phyloP scores from a whole-genome alignment of 2,888 invertebrate species.

The Andrena fulva region DNA sequence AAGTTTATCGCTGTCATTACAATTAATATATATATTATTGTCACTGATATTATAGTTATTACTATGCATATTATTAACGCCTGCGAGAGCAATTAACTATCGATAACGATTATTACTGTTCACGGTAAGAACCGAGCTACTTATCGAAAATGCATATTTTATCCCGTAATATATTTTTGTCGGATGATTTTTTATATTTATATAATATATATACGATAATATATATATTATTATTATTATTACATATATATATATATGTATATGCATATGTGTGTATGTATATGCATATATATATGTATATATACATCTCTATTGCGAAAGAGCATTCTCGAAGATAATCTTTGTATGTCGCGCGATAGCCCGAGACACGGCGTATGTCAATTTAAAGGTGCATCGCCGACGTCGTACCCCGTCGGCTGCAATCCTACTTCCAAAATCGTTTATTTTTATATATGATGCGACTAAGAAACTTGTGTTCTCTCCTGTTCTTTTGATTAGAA shows the following conservation, averaged over 20 bases:
- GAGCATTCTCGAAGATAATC: slow-evolving; percentile 58
- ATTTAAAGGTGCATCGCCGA: slow-evolving; percentile 52
- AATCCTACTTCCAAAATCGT: slow-evolving; percentile 75
- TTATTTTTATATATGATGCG: slow-evolving; percentile 81
- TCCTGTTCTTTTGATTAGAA: slow-evolving; percentile 72
- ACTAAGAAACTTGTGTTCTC: slow-evolving; percentile 69
- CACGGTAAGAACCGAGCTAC: slow-evolving; percentile 58
- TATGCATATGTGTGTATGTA: slow-evolving; percentile 27
- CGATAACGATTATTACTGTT: slow-evolving; percentile 57
- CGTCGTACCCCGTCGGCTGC: slow-evolving; percentile 54
- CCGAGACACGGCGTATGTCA: slow-evolving; percentile 57
- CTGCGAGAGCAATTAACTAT: slow-evolving; percentile 59
- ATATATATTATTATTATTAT: slow-evolving; percentile 43
- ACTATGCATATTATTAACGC: slow-evolving; percentile 68
- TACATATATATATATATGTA: slow-evolving; percentile 1
- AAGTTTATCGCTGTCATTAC: slow-evolving; percentile 53
- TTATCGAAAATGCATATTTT: slow-evolving; percentile 71
- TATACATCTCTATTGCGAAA: background rate
- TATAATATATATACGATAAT: slow-evolving; percentile 62
- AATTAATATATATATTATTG: slow-evolving; percentile 64
- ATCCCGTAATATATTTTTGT: slow-evolving; percentile 70
- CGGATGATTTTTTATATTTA: slow-evolving; percentile 75
- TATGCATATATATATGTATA: slow-evolving; percentile 36
- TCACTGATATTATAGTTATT: slow-evolving; percentile 67
- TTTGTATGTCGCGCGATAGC: slow-evolving; percentile 56